Evolutionary conservation across 2,888 invertebrate species (phyloP), one percentile per base, ranked within the genome.

Genomic region (Stramonita haemastoma): DNA sequence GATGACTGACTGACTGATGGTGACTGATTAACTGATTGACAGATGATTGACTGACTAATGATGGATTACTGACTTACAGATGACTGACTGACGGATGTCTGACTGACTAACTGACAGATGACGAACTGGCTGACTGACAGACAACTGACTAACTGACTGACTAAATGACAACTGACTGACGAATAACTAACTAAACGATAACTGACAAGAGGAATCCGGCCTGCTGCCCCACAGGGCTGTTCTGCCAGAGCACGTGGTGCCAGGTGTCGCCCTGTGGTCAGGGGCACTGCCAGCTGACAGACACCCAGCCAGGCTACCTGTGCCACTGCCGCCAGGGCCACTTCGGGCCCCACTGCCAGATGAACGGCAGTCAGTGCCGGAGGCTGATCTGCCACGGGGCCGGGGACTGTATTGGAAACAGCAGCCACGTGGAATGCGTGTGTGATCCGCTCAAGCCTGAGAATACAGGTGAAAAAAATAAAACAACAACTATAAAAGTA

Each of bases 361-460:
- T 97, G 95, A 97, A 97, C 91, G 60, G 66, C 22, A 46, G 32
- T 8, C 60, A 83, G 0, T 93, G 93, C 89, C 90, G 88, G n/a
- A 46, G 15, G 8, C 87, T 15, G 13, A 34, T 79, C 13, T 93
- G 93, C 85, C 90, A 91, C 46, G 97, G 97, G 90, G 96, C 98
- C 32, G 98, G 98, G 2, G 97, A 97, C 34, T 98, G 98, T 94
- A 96, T 97, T 6, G 97, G 97, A 66, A 95, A 95, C 87, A 95
- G 95, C 66, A 89, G 89, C 34, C 96, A 97, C 0, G 98, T 97
- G 94, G 96, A 97, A 90, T 98, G 98, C 95, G 97, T 97, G 92
- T 97, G 98, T 94, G 97, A 97, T 94, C 97, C 97, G 0, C 98
- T 97, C 96, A 97, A 97, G 97, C 97, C 97, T 95, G 97, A 97